These are phyloP conservation scores for Drosophila grimshawi DNA, from an alignment of 1,140 invertebrate genomes.

Conservation along the genomic window DNA sequence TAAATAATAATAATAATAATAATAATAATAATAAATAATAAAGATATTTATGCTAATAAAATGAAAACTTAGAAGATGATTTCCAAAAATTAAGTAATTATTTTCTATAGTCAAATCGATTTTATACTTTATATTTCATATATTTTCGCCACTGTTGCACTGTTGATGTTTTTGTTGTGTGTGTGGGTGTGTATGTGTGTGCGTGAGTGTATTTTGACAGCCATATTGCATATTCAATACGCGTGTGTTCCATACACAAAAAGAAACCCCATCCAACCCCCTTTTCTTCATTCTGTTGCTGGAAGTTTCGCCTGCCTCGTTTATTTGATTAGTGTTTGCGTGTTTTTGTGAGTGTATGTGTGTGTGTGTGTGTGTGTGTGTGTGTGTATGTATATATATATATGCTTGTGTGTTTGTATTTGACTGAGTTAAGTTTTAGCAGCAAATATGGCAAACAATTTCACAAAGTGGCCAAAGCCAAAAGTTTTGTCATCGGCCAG, in stretches of 20 bases:
- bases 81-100: too few relatives aligned
- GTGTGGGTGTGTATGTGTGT: constrained; percentile 6
- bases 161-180: constrained; percentile 35
- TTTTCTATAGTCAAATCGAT: too few relatives aligned
- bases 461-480: constrained; percentile 73
- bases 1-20: too few relatives aligned
- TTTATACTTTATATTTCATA: too few relatives aligned
- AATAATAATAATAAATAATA: too few relatives aligned
- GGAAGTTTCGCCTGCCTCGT: constrained; percentile 43
- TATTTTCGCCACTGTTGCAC: too few relatives aligned
- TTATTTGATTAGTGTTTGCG: constrained; percentile 72
- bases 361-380: neutral
- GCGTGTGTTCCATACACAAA: constrained; percentile 28
- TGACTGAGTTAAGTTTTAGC: constrained; percentile 61
- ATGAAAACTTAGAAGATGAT: too few relatives aligned
- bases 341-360: constrained; percentile 20
- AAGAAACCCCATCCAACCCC: neutral
- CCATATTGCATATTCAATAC: constrained; percentile 63
- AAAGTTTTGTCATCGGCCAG: constrained; percentile 67
- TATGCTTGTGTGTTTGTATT: constrained; percentile 32
- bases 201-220: constrained; percentile 30
- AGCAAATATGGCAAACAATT: constrained; percentile 83
- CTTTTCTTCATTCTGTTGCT: neutral
- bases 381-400: constrained; percentile 18
- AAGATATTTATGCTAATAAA: too few relatives aligned